A percentile compares a stretch with the other conserved stretches of the same genome.
Conservation (phyloP, 1,140 invertebrate genomes). For the Lasaia peninsularis region DNA sequence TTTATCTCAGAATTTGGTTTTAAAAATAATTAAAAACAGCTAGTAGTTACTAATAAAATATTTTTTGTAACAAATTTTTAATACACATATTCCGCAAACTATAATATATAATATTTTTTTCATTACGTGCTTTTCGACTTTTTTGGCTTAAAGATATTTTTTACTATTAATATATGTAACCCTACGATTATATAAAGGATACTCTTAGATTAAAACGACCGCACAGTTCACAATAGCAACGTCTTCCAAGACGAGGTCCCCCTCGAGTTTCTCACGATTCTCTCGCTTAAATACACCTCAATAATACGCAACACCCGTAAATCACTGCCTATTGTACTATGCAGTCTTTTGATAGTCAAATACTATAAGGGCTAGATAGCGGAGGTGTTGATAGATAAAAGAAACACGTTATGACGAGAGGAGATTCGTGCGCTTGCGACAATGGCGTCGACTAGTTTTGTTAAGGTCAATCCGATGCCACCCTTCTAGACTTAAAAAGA, state of each 20-base stretch:
- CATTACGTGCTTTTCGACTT: too few species aligned
- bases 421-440: slow-evolving; percentile 27
- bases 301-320: slow-evolving; percentile 66
- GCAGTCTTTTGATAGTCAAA: slow-evolving; percentile 60
- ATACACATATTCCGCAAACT: too few species aligned
- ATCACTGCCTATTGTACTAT: slow-evolving; percentile 61
- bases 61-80: too few species aligned
- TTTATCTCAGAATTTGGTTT: too few species aligned
- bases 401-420: slow-evolving; percentile 58
- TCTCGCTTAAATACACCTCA: slow-evolving; percentile 61
- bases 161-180: neutral
- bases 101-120: too few species aligned
- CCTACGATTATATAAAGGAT: neutral
- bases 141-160: neutral
- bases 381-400: slow-evolving; percentile 69
- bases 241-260: slow-evolving; percentile 54
- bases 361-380: slow-evolving; percentile 70
- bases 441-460: slow-evolving; percentile 34
- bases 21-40: too few species aligned
- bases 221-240: slow-evolving; percentile 20
- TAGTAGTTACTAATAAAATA: too few species aligned
- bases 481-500: slow-evolving; percentile 23
- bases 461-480: slow-evolving; percentile 21
- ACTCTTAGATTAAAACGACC: neutral
- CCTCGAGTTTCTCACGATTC: slow-evolving; percentile 58